Evolutionary conservation across 2,888 invertebrate species (phyloP), one percentile per base, ranked within the genome.

Genomic region (Scelioninae gen. 1): DNA sequence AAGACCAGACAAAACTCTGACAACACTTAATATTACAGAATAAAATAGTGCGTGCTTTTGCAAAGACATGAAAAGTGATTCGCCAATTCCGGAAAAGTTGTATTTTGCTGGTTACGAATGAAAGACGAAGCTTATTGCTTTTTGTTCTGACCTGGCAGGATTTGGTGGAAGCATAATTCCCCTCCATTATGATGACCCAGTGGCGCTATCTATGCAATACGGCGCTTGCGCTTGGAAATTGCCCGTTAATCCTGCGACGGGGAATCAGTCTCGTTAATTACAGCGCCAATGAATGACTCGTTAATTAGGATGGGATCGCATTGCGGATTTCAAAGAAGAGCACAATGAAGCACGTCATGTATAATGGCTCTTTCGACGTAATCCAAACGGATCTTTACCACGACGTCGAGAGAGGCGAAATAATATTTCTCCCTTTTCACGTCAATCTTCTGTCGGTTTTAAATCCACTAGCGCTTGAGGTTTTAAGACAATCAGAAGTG

Each of bases 251-350:
- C 87, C 56, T 84, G 56, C 75, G 75, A 43, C 75, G 72, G 75
- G 63, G 66, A 75, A 87, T 86, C 86, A 81, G 86, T 84, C 87
- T 88, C 88, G 88, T 89, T 90, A 90, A 90, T 90, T 90, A 90
- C 89, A 87, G 86, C 84, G 79, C 81, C 87, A 87, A 89, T 89
- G 90, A 91, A 89, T 90, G 89, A 90, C 90, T 90, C 88, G 90
- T 91, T 91, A 91, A 91, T 91, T 91, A 91, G 90, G 89, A 87
- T 89, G 86, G 88, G 86, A 90, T 89, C 88, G 87, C 85, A 87
- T 86, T 84, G 82, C 82, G 85, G 85, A 82, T 88, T 89, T 89
- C 87, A 91, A 89, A 89, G 89, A 87, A 88, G 87, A 86, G 86
- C 85, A 87, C 88, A 88, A 89, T 90, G 90, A 89, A 90, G 90